Evolutionary conservation across 1,140 invertebrate species (phyloP).

Genomic region (Bactericera cockerelli): DNA sequence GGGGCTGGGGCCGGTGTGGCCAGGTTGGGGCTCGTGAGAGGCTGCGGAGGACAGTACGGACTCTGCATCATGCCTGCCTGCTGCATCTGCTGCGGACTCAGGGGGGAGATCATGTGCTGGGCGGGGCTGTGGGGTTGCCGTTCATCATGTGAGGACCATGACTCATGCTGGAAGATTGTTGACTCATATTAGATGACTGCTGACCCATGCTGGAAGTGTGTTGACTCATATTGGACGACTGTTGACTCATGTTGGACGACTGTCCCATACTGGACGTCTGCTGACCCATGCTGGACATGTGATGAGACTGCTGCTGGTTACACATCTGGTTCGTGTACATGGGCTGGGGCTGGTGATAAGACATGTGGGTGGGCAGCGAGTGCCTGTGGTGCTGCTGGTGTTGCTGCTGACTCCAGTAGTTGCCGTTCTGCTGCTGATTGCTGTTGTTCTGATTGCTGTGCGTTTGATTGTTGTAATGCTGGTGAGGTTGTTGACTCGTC

Average conservation of each 20-base stretch:
- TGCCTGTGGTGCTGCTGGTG: not conserved
- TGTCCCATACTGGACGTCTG: not conserved
- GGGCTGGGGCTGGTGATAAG: not conserved
- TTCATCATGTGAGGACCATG: not conserved
- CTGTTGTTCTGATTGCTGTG: no score
- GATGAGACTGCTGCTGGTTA: not conserved
- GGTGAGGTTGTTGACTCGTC: not conserved
- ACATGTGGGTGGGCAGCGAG: not conserved
- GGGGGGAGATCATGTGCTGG: not conserved
- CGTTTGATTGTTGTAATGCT: not conserved
- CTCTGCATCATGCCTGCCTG: conserved; percentile 22
- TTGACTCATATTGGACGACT: not conserved
- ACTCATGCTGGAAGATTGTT: not conserved
- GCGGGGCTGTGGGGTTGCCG: not conserved
- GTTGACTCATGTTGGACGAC: not conserved
- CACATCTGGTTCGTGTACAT: not conserved
- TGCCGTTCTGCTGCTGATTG: not conserved
- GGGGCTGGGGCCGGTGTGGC: conserved; percentile 36
- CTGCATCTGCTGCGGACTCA: conserved; percentile 5
- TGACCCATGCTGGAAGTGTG: not conserved
- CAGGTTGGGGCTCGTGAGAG: conserved; percentile 39
- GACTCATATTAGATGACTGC: not conserved
- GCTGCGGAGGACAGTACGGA: conserved; percentile 28
- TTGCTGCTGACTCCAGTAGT: not conserved
- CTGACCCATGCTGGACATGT: not conserved